Conservation (phyloP, 2,797 vertebrate species). For the Chanos chanos region DNA sequence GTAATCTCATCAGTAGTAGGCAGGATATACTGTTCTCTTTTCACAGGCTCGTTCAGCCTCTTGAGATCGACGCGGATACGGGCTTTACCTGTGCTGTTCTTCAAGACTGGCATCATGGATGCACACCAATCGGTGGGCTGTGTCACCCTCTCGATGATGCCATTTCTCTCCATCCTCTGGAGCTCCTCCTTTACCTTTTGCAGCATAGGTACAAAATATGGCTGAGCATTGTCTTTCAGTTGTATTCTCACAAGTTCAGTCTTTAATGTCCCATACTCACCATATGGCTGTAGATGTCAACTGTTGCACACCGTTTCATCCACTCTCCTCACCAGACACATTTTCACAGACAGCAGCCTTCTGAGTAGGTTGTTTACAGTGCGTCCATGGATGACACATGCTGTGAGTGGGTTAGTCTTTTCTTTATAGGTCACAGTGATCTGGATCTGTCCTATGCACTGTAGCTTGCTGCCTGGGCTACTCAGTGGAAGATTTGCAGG, state of each 20-base stretch:
- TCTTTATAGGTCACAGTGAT: conserved; percentile 17
- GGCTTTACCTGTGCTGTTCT: background rate
- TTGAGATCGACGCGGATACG: conserved; percentile 18
- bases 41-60: background rate
- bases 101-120: conserved; percentile 12
- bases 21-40: conserved; percentile 8
- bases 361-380: conserved; percentile 18
- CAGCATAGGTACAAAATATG: conserved; percentile 15
- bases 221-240: conserved; percentile 6
- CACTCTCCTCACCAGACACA: background rate
- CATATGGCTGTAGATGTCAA: background rate
- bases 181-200: conserved; percentile 19
- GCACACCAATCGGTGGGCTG: conserved; percentile 15
- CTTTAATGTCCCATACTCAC: background rate
- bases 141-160: conserved; percentile 11
- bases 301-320: background rate
- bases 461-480: conserved; percentile 1
- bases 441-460: conserved; percentile 8
- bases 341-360: background rate
- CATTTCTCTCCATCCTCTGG: background rate
- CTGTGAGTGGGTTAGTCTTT: conserved; percentile 15
- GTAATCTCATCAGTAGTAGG: background rate
- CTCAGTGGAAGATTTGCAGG: conserved; percentile 2
- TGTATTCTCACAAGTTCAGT: conserved; percentile 8
- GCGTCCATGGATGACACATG: conserved; percentile 5